These are phyloP conservation scores for Cataglyphis cursor DNA, from an alignment of 2,888 invertebrate species.

Conservation along the genomic window DNA sequence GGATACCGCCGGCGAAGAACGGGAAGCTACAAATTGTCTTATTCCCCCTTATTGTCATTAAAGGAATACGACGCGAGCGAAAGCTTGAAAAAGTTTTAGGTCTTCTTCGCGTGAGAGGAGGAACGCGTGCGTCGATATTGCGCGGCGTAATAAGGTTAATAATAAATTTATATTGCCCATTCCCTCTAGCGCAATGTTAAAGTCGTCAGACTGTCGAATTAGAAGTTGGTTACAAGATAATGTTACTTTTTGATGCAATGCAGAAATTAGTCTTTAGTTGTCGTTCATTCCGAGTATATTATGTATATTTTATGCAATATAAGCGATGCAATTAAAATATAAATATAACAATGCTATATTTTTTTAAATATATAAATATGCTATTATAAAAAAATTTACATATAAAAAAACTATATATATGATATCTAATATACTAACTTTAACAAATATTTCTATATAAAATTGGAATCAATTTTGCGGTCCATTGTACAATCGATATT, in stretches of 20 bases:
- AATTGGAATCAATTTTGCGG: neutral
- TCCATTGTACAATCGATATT: neutral
- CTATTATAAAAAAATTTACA: neutral
- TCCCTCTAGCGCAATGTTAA: neutral
- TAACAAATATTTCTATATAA: neutral
- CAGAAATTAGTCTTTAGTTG: neutral
- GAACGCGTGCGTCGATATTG: constrained; percentile 38
- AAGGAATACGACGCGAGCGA: constrained; percentile 14
- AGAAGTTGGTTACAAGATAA: neutral
- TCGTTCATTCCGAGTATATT: neutral
- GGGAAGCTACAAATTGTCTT: constrained; percentile 56
- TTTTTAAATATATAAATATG: neutral
- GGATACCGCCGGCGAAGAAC: constrained; percentile 56
- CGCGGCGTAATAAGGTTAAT: constrained; percentile 46
- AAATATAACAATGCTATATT: neutral
- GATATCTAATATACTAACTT: neutral
- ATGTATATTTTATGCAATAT: neutral
- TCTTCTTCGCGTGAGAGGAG: constrained; percentile 35
- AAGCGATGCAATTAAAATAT: neutral
- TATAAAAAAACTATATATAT: too few relatives aligned
- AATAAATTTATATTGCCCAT: constrained; percentile 44
- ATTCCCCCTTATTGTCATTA: constrained; percentile 31
- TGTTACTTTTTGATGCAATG: constrained; percentile 9
- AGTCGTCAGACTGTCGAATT: constrained; percentile 17
- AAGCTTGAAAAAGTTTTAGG: constrained; percentile 36